Percentiles rank a stretch among this genome's conserved stretches.
These are phyloP conservation scores for Ditula angustiorana DNA, from an alignment of 2,888 invertebrate genomes.

Conservation along the genomic window DNA sequence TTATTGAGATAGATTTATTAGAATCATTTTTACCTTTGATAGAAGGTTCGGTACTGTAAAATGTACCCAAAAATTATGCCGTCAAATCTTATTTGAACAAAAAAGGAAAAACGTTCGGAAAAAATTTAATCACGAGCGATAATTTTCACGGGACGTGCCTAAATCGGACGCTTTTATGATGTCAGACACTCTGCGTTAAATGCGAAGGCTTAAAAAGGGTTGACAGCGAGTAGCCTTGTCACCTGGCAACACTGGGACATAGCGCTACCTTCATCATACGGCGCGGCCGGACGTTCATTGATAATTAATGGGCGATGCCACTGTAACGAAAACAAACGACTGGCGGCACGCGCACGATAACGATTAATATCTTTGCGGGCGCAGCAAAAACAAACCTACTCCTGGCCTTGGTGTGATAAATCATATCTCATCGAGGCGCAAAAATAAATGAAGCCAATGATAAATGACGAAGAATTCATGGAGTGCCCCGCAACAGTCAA, in stretches of 20 bases:
- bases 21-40: too few species aligned
- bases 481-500: slow-evolving; percentile 65
- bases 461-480: slow-evolving; percentile 78
- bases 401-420: slow-evolving; percentile 79
- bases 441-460: slow-evolving; percentile 85
- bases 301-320: slow-evolving; percentile 84
- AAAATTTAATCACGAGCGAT: slow-evolving; percentile 77
- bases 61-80: slow-evolving; percentile 1
- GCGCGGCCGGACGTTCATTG: slow-evolving; percentile 81
- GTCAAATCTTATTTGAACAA: slow-evolving; percentile 31
- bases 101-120: slow-evolving; percentile 66
- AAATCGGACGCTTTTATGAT: slow-evolving; percentile 85
- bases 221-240: slow-evolving; percentile 80
- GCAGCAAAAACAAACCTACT: slow-evolving; percentile 82
- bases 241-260: slow-evolving; percentile 80
- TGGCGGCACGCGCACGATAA: slow-evolving; percentile 79
- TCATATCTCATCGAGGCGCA: slow-evolving; percentile 82
- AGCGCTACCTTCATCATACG: slow-evolving; percentile 79
- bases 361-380: slow-evolving; percentile 83
- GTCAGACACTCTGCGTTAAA: slow-evolving; percentile 81
- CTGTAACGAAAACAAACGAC: slow-evolving; percentile 84
- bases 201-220: slow-evolving; percentile 84
- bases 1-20: too few species aligned
- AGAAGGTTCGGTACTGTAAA: neutral
- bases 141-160: slow-evolving; percentile 77